Conservation (phyloP, 2,113 vertebrate species). For the Chascanopsetta lugubris region DNA sequence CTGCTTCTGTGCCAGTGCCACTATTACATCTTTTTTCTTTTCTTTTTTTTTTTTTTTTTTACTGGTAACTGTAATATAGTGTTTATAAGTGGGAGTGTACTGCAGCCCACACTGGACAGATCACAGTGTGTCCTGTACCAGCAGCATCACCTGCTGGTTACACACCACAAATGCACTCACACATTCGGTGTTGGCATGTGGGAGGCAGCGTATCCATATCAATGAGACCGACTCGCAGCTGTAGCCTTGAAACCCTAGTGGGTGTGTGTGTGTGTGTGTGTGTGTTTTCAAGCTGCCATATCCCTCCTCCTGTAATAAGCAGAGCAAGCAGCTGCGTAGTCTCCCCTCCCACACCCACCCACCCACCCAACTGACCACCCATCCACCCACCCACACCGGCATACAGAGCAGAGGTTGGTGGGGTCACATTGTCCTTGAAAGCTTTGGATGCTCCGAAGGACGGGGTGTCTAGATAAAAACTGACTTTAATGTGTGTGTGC, state of each 20-base stretch:
- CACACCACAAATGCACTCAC: constrained; percentile 33
- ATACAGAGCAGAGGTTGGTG: constrained; percentile 48
- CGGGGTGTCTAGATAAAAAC: constrained; percentile 62
- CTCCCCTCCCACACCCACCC: constrained; percentile 31
- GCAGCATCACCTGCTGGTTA: constrained; percentile 61
- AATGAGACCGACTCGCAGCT: constrained; percentile 69
- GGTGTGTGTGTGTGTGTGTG: constrained; percentile 32
- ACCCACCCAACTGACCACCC: too few relatives aligned
- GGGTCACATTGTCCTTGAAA: constrained; percentile 76
- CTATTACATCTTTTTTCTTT: too few relatives aligned
- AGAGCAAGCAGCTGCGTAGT: constrained; percentile 64
- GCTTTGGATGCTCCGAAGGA: constrained; percentile 67
- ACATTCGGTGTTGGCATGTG: constrained; percentile 24
- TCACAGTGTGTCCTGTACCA: not conserved
- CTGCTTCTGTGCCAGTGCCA: too few relatives aligned
- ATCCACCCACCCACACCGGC: constrained; percentile 39
- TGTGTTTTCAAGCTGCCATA: constrained; percentile 48
- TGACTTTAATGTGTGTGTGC: constrained; percentile 1
- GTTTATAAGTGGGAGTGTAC: too few relatives aligned
- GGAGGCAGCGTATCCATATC: constrained; percentile 64
- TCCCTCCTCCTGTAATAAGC: constrained; percentile 55
- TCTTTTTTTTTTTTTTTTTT: too few relatives aligned
- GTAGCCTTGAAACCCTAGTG: constrained; percentile 73
- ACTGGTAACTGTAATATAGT: too few relatives aligned
- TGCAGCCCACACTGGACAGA: constrained; percentile 7